These are phyloP conservation scores for Drosophila bifasciata DNA, from an alignment of 1,140 invertebrate species.

Conservation along the genomic window DNA sequence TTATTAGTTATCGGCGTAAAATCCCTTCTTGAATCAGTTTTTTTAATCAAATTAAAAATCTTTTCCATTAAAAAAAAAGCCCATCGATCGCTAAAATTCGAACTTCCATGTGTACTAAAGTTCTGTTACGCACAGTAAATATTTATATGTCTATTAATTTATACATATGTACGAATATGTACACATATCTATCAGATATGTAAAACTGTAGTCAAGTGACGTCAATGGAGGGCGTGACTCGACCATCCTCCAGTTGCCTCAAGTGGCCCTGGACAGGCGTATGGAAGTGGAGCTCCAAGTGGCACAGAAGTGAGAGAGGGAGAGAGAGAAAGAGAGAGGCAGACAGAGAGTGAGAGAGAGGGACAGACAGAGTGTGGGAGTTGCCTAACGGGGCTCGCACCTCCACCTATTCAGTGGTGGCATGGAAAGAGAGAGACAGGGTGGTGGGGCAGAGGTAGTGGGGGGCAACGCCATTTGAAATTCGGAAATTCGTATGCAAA, in stretches of 20 bases:
- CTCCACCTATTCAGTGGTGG: conserved; percentile 25
- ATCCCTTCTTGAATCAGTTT: no score
- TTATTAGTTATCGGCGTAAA: no score
- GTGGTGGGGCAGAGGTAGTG: no score
- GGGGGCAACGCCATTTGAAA: conserved; percentile 69
- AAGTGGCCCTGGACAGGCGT: conserved; percentile 47
- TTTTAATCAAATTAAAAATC: no score
- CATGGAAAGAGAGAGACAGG: background rate
- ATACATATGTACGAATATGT: background rate
- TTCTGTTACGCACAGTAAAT: no score
- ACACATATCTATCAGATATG: background rate
- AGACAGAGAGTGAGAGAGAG: no score
- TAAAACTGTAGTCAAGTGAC: conserved; percentile 20
- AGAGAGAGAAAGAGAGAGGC: background rate
- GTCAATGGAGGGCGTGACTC: conserved; percentile 46
- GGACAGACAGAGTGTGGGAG: conserved; percentile 38
- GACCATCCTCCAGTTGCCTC: conserved; percentile 6
- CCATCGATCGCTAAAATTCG: no score
- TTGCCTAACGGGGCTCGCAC: conserved; percentile 40
- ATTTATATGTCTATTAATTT: background rate
- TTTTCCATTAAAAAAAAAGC: no score
- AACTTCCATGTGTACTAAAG: no score
- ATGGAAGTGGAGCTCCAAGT: conserved; percentile 11
- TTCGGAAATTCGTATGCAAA: conserved; percentile 78
- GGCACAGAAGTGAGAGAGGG: conserved; percentile 17